Conservation (phyloP, 2,888 invertebrate species). For the Tridacna gigas region DNA sequence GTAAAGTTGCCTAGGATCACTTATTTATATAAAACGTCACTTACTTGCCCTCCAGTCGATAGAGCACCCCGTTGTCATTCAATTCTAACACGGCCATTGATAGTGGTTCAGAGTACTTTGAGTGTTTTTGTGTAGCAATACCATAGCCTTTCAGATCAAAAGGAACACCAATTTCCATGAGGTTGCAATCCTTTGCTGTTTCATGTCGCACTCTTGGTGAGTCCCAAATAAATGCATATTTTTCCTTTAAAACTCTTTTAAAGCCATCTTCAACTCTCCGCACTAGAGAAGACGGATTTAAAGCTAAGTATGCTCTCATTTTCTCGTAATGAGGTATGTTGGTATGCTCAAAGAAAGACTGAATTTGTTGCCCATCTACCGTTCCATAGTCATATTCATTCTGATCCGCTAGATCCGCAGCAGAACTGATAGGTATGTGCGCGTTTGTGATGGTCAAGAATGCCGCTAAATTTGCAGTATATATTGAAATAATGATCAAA, state of each 20-base stretch:
- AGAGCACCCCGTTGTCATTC: constrained; percentile 77
- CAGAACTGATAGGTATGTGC: constrained; percentile 73
- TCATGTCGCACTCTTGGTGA: constrained; percentile 79
- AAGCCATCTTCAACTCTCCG: constrained; percentile 75
- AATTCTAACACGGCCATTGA: constrained; percentile 77
- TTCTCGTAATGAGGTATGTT: constrained; percentile 76
- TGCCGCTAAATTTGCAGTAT: constrained; percentile 82
- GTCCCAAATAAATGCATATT: constrained; percentile 83
- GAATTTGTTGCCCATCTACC: constrained; percentile 79
- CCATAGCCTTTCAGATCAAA: constrained; percentile 82
- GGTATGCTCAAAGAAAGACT: constrained; percentile 79
- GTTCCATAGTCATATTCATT: constrained; percentile 80
- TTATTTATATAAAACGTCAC: constrained; percentile 40
- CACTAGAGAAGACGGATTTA: constrained; percentile 73
- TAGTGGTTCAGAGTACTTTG: constrained; percentile 74
- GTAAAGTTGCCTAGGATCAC: too few species aligned
- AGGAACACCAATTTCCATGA: constrained; percentile 80
- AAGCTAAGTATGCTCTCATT: constrained; percentile 80
- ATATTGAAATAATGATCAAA: constrained; percentile 79
- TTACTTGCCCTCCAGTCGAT: constrained; percentile 79
- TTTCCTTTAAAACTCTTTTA: constrained; percentile 71
- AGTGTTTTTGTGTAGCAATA: constrained; percentile 75
- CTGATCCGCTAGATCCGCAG: constrained; percentile 78
- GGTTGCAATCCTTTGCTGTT: constrained; percentile 76
- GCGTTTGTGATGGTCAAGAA: constrained; percentile 80